Base-by-base conservation (phyloP, 2,797 vertebrate species). In the Chromobotia macracanthus region DNA sequence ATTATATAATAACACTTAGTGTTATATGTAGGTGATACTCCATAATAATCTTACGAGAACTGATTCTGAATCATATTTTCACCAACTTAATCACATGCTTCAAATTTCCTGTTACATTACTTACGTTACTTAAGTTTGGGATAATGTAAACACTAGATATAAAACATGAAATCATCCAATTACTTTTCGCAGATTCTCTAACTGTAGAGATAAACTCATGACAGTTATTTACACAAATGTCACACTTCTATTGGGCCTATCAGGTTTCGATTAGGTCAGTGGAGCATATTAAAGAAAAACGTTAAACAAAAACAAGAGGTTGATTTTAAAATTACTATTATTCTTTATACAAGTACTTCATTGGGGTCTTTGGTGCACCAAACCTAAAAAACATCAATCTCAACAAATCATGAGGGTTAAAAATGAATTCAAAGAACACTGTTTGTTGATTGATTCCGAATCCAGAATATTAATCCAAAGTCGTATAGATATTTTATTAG, bases 401-500 rank as follows among this genome's bases (percentile, higher is more conserved):
- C 18, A 18, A n/a, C n/a, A 19, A 3, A 55, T 9, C n/a, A 65
- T 13, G n/a, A 64, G 55, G 3, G 28, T 58, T 35, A 28, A 78
- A 78, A 78, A 53, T 51, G 21, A 0, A 51, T 63, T 41, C 10
- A 41, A 63, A 61, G 56, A 21, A 51, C 66, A 25, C 35, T 63
- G 15, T 70, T 70, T 51, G 66, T 35, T 70, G 55, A 78, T 63
- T 78, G 66, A 78, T 78, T 78, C 41, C 61, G 66, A 63, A 12
- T 69, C 16, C 69, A 56, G 53, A 77, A 77, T 60, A 68, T 69
- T 21, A 77, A 77, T 69, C 65, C 13, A 9, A 48, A 48, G 31
- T 60, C 23, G 18, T 77, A 77, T 77, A 77, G 75, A 69, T 77
- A 69, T 77, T 77, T 77, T 77, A 77, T 77, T 69, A 69, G 65